Conservation (phyloP, 2,888 invertebrate genomes). For the Endotricha flammealis region DNA sequence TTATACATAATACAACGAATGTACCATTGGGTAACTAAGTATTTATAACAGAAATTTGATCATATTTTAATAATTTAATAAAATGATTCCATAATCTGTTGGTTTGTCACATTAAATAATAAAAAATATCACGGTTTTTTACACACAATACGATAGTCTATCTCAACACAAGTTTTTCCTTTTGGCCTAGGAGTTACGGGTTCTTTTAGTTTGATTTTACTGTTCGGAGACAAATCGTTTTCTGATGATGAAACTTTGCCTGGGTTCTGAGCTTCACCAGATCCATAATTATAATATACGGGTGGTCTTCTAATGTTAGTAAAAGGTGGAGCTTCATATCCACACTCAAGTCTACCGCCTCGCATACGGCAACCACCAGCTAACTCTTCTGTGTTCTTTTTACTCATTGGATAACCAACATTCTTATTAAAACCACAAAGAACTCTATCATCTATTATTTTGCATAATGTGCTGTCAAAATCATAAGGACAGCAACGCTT, state of each 20-base stretch:
- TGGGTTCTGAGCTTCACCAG: neutral
- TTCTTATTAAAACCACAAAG: constrained; percentile 58
- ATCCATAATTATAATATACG: constrained; percentile 13
- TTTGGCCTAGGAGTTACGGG: neutral
- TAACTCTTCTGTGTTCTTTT: constrained; percentile 24
- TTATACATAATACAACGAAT: too few species aligned
- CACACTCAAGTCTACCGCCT: constrained; percentile 57
- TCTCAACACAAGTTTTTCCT: constrained; percentile 32
- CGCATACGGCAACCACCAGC: constrained; percentile 47
- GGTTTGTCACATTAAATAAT: too few species aligned
- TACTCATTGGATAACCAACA: constrained; percentile 29
- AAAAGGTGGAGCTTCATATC: constrained; percentile 46
- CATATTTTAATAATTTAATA: too few species aligned
- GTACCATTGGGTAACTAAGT: too few species aligned
- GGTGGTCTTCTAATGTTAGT: constrained; percentile 34
- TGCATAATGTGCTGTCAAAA: constrained; percentile 46
- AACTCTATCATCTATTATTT: constrained; percentile 45
- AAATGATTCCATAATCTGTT: too few species aligned
- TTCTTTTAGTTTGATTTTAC: neutral
- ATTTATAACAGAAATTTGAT: too few species aligned
- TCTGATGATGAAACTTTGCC: constrained; percentile 4
- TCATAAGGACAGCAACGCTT: constrained; percentile 56
- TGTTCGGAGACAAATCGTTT: neutral
- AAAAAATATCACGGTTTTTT: constrained; percentile 15
- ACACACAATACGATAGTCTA: constrained; percentile 42